Percentiles rank a stretch among this genome's conserved stretches.
Conservation (phyloP, 2,113 vertebrate genomes). For the Pyrgilauda ruficollis region DNA sequence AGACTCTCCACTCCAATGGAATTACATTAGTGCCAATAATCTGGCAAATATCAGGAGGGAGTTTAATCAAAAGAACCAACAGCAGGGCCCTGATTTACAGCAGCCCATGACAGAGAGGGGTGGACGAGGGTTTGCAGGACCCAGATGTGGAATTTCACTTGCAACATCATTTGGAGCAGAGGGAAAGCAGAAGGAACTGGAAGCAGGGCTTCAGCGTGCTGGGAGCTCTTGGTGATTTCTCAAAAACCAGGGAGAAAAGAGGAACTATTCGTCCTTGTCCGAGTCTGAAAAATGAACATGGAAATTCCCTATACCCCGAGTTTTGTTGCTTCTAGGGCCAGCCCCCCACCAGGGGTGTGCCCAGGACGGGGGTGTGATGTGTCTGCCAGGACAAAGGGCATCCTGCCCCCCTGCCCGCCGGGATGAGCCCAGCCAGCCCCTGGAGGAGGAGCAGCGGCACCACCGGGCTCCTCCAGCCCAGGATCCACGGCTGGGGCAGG, state of each 20-base stretch:
- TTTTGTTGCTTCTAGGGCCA: neutral
- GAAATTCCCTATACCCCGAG: neutral
- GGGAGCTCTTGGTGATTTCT: neutral
- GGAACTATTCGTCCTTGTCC: neutral
- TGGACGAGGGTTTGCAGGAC: conserved; percentile 47
- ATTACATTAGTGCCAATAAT: conserved; percentile 66
- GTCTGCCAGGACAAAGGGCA: neutral
- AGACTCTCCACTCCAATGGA: conserved; percentile 61
- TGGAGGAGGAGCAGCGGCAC: fast-evolving
- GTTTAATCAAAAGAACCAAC: conserved; percentile 70
- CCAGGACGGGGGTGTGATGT: fast-evolving
- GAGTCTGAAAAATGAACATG: neutral
- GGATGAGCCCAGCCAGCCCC: neutral
- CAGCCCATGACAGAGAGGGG: neutral
- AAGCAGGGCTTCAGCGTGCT: neutral
- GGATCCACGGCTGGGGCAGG: neutral
- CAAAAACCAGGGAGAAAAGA: neutral
- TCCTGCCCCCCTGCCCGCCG: fast-evolving
- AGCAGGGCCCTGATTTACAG: conserved; percentile 49
- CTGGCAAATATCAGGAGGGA: conserved; percentile 76
- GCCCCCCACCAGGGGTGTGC: fast-evolving
- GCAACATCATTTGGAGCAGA: conserved; percentile 16
- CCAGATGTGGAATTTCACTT: conserved; percentile 43
- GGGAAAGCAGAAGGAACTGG: neutral
- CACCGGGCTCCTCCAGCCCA: fast-evolving